Evolutionary conservation across 2,113 vertebrate genomes (phyloP), one percentile per base, ranked within the genome.

Genomic region (Rhombomys opimus): DNA sequence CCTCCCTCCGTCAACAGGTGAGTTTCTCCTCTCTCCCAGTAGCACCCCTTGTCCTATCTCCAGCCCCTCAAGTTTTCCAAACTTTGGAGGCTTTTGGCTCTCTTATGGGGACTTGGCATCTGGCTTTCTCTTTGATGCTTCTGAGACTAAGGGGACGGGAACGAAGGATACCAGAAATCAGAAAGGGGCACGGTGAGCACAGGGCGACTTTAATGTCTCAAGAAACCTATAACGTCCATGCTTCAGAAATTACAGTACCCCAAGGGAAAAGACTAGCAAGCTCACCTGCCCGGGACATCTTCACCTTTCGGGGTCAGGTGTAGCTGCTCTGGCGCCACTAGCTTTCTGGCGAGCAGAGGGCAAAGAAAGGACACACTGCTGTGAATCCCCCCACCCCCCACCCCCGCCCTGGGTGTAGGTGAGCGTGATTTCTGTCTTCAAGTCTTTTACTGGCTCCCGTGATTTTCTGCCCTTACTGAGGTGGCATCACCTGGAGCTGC

Each of bases 21-120:
- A 86, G 67, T 35, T 13, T 57, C 52, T 67, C 54, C 50, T 0
- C 50, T 72, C 46, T 90, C 59, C 68, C 7, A n/a, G 86, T 14
- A 18, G 88, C 76, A 80, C 15, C 93, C 78, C 63, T 54, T 1
- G 25, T 23, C 77, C 90, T 76, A 80, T 59, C n/a, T 46, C 22
- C 77, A 52, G 65, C 17, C 86, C 67, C 84, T 90, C 46, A 75
- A 98, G 96, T 97, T 98, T 96, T 80, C 38, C 86, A 80, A 97
- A 98, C 97, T 98, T 97, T 80, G 91, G 54, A 50, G 65, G 30
- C 73, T 6, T 54, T 70, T 67, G 68, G 32, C 32, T 27, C 11
- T 30, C 10, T 52, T 18, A 61, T 17, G 52, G 20, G 91, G 82
- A 70, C 32, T 78, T 52, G 14, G 61, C 81, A 5, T 65, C 30